phyloP scores from a whole-genome alignment of 2,113 vertebrate genomes.

The Boulengerochromis microlepis region DNA sequence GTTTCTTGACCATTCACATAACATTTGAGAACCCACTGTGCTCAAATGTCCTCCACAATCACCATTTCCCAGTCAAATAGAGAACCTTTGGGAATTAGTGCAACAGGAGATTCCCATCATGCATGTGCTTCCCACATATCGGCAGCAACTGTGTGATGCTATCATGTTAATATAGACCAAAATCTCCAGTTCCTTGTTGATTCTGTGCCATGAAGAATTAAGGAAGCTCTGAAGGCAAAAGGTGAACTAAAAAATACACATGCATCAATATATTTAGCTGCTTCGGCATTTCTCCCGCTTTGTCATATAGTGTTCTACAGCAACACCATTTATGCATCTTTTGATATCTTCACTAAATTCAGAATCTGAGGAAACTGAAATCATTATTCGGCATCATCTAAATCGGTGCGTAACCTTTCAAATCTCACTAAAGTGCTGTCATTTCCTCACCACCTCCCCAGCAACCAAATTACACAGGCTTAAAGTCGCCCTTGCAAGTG shows the following conservation, averaged over 20 bases:
- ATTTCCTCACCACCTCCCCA: neutral
- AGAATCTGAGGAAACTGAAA: neutral
- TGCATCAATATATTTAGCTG: neutral
- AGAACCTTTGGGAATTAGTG: neutral
- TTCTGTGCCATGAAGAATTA: neutral
- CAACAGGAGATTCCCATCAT: neutral
- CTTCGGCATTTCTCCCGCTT: neutral
- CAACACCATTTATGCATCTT: neutral
- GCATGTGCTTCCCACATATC: neutral
- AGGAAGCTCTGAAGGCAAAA: neutral
- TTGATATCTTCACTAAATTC: neutral
- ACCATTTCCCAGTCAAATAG: neutral
- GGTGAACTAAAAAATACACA: neutral
- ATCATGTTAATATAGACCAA: neutral
- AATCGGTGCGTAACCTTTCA: neutral
- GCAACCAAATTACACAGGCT: conserved; percentile 32
- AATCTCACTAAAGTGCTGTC: neutral
- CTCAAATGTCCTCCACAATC: neutral
- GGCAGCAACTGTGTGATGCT: neutral
- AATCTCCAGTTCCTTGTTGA: neutral
- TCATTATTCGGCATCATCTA: neutral
- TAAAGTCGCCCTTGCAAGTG: conserved; percentile 34
- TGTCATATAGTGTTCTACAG: neutral
- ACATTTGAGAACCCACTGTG: neutral
- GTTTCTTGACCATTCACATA: neutral